These are phyloP conservation scores for Xylota segnis DNA, from an alignment of 2,888 invertebrate species.

Conservation along the genomic window DNA sequence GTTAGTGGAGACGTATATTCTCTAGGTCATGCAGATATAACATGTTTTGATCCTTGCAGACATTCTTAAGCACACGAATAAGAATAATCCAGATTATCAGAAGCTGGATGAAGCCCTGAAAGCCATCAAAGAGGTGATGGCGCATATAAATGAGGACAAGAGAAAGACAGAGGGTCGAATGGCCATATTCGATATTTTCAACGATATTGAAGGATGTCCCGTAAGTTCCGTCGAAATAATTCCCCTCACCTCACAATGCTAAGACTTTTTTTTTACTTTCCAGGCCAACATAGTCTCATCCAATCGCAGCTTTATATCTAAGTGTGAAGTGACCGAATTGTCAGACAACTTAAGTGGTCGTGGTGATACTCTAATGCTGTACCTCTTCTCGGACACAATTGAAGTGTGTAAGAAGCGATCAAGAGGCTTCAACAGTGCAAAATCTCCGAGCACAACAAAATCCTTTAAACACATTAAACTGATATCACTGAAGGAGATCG, in stretches of 20 bases:
- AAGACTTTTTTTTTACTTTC: conserved; percentile 54
- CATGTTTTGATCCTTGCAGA: conserved; percentile 87
- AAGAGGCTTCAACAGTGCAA: conserved; percentile 89
- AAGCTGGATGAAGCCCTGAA: conserved; percentile 94
- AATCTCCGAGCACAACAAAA: conserved; percentile 91
- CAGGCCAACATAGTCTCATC: conserved; percentile 96
- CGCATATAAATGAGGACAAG: conserved; percentile 99
- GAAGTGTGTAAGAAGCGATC: conserved; percentile 96
- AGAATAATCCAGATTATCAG: conserved; percentile 94
- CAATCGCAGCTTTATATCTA: conserved; percentile 94
- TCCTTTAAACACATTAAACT: conserved; percentile 96
- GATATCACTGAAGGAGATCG: conserved; percentile 94
- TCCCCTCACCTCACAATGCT: background rate
- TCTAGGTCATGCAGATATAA: no score
- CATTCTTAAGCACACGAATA: conserved; percentile 95
- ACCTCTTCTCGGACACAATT: conserved; percentile 97
- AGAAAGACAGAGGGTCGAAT: conserved; percentile 97
- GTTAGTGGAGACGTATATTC: conserved; percentile 85
- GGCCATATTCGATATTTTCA: conserved; percentile 98
- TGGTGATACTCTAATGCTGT: conserved; percentile 94
- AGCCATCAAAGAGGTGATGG: conserved; percentile 96
- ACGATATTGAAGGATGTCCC: conserved; percentile 99
- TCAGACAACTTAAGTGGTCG: conserved; percentile 93
- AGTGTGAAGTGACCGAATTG: conserved; percentile 95
- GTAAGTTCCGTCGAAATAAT: conserved; percentile 85